phyloP scores from a whole-genome alignment of 2,888 invertebrate genomes.

The Hipparchia semele region DNA sequence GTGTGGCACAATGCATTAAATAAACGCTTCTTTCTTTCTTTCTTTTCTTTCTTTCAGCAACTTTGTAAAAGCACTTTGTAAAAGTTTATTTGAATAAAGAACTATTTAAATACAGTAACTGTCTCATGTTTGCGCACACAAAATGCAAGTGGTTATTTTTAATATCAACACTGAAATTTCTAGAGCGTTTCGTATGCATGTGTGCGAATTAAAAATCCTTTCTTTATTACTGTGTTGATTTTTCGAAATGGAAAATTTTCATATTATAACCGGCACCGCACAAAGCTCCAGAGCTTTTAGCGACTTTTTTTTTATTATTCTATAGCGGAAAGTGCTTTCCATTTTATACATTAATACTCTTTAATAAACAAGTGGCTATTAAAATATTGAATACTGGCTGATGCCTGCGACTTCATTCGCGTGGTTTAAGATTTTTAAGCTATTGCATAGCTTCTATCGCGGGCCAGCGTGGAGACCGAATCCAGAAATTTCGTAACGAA shows the following conservation, averaged over 20 bases:
- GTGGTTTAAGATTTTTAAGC: no score
- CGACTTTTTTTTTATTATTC: slow-evolving; percentile 11
- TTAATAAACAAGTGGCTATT: slow-evolving; percentile 4
- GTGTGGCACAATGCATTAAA: no score
- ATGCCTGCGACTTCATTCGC: no score
- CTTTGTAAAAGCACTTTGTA: no score
- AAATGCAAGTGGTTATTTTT: slow-evolving; percentile 23
- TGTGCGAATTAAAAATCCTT: slow-evolving; percentile 24
- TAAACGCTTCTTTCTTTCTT: no score
- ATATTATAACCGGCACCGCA: background rate
- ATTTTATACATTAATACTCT: background rate
- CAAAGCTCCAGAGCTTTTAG: slow-evolving; percentile 7
- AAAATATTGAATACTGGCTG: background rate
- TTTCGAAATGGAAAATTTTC: slow-evolving; percentile 22
- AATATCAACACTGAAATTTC: slow-evolving; percentile 23
- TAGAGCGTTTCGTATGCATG: slow-evolving; percentile 20
- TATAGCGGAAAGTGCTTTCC: slow-evolving; percentile 1
- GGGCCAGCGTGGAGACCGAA: no score
- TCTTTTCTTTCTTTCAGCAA: no score
- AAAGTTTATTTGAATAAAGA: no score
- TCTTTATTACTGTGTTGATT: slow-evolving; percentile 25
- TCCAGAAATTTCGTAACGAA: no score
- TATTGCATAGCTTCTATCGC: no score
- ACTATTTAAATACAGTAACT: no score
- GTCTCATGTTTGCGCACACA: slow-evolving; percentile 17